Evolutionary conservation across 2,113 vertebrate genomes (phyloP), one percentile per base, ranked within the genome.

Genomic region (Solenodon paradoxus): DNA sequence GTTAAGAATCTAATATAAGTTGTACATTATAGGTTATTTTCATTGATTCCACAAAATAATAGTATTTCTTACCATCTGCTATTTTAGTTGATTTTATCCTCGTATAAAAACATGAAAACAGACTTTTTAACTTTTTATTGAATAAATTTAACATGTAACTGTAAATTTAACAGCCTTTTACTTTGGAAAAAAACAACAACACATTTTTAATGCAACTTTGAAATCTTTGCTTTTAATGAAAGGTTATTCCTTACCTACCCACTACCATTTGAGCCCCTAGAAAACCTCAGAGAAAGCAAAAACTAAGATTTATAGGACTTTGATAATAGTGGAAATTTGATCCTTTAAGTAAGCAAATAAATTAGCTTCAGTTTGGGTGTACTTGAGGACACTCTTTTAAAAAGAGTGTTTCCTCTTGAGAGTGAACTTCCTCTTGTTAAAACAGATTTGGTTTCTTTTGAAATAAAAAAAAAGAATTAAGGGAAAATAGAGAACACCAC

Each of bases 381-480:
- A 93, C 45, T 72, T 28, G 38, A 38, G 7, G 30, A 40, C 32
- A 59, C 9, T 86, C 57, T 32, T 51, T 35, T 15, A 64, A 69
- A 88, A 80, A 55, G 13, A 72, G 22, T 16, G 7, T 72, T 94
- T 77, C 38, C 15, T 45, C 1, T 55, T 92, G 53, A 88, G 69
- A 90, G 7, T 59, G 11, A 92, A 24, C 83, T 92, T 92, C 47
- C 40, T 78, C 38, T 84, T 45, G 15, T 82, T 90, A 78, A n/a
- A n/a, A n/a, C n/a, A 88, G 26, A 78, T 88, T 61, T 63, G 24
- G 4, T 92, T 71, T 92, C 32, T 81, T 59, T 24, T 68, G 49
- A 93, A 78, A 66, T 66, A 30, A 63, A 68, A 90, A 93, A 24
- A 59, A 81, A n/a, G n/a, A n/a, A n/a, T n/a, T n/a, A n/a, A n/a